Evolutionary conservation across 2,113 vertebrate genomes (phyloP).

Genomic region (Hylia prasina): DNA sequence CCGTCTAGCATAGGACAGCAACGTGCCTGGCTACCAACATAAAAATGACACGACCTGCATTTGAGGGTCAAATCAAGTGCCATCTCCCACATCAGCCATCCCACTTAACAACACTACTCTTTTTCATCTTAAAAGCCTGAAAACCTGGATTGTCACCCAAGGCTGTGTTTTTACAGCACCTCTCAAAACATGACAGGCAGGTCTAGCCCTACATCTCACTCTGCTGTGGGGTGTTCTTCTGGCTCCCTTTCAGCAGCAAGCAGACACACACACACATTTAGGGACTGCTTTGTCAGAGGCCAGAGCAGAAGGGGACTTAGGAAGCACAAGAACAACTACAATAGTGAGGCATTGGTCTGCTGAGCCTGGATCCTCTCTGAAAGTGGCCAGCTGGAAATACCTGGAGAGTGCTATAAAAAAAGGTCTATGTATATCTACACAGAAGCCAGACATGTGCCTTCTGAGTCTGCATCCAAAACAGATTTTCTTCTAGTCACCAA

Average conservation of each 20-base stretch:
- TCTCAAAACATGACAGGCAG: neutral
- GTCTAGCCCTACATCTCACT: neutral
- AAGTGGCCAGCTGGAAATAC: neutral
- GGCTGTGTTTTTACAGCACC: neutral
- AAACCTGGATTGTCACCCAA: neutral
- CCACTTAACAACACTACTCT: neutral
- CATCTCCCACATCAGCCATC: neutral
- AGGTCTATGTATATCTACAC: neutral
- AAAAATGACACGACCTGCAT: neutral
- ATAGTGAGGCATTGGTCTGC: neutral
- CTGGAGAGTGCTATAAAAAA: neutral
- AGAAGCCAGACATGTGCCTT: neutral
- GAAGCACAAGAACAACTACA: neutral
- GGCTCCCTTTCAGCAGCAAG: neutral
- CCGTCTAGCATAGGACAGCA: neutral
- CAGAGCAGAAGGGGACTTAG: neutral
- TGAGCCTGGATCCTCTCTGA: neutral
- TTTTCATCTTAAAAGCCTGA: neutral
- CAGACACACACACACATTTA: neutral
- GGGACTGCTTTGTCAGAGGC: neutral
- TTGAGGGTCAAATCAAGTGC: neutral
- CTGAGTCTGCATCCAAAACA: neutral
- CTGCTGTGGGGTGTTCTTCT: neutral
- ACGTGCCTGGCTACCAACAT: rapidly evolving
- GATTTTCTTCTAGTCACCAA: neutral